These are phyloP conservation scores for Strongylocentrotus purpuratus DNA, from an alignment of 35 echinoderm and acorn worm genomes.

Conservation along the genomic window DNA sequence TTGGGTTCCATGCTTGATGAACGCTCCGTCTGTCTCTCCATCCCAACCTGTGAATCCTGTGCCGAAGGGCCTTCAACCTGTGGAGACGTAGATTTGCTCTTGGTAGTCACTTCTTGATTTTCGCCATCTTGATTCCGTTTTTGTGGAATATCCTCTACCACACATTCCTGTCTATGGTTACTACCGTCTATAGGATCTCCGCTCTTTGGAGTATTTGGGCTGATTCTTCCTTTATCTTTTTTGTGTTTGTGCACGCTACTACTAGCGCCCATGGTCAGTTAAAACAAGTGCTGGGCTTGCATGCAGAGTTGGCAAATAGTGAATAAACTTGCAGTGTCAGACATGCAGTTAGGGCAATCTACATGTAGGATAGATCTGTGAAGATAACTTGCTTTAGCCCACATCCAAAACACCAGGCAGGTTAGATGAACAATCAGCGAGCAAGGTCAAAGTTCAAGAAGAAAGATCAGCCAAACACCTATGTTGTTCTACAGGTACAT, in stretches of 20 bases:
- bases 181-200: too few species aligned
- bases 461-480: background rate
- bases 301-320: background rate
- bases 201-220: background rate
- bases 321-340: background rate
- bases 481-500: background rate
- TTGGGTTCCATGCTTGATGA: constrained; percentile 79
- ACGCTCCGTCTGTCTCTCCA: background rate
- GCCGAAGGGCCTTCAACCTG: background rate
- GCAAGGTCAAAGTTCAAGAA: background rate
- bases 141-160: background rate
- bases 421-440: background rate
- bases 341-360: background rate
- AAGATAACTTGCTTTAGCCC: background rate
- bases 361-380: too few species aligned
- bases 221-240: background rate
- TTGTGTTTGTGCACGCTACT: background rate
- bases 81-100: background rate
- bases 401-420: background rate
- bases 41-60: background rate
- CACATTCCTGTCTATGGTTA: background rate
- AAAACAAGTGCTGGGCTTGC: background rate
- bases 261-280: background rate
- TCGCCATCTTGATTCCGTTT: background rate
- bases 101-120: background rate